Evolutionary conservation across 2,113 vertebrate genomes (phyloP).

Genomic region (Oncorhynchus tshawytscha): DNA sequence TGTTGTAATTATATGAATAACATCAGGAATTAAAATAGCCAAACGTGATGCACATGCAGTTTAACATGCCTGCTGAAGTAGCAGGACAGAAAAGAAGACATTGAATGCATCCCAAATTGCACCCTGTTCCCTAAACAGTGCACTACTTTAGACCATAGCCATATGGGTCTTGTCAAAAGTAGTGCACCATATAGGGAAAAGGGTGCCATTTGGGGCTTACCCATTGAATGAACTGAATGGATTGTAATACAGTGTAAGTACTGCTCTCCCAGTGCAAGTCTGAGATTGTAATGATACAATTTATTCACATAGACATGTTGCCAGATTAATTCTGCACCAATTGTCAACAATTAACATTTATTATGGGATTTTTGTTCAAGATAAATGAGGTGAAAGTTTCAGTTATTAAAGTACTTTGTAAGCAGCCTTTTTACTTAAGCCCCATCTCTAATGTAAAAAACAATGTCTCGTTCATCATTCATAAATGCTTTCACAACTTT

Average conservation of each 20-base stretch:
- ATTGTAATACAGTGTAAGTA: constrained; percentile 53
- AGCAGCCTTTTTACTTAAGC: constrained; percentile 43
- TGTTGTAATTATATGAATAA: constrained; percentile 19
- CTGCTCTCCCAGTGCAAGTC: constrained; percentile 38
- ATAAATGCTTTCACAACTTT: constrained; percentile 36
- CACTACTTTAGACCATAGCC: too few species aligned
- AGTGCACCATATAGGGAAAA: background rate
- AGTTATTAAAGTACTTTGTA: constrained; percentile 38
- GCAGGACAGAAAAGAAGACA: constrained; percentile 35
- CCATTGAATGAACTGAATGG: constrained; percentile 58
- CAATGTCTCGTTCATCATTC: constrained; percentile 56
- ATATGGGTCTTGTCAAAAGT: too few species aligned
- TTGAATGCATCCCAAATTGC: too few species aligned
- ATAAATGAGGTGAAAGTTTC: constrained; percentile 55
- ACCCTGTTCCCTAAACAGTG: too few species aligned
- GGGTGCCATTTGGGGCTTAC: constrained; percentile 32
- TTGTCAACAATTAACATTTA: constrained; percentile 61
- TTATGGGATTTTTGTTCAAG: constrained; percentile 36
- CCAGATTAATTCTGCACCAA: constrained; percentile 66
- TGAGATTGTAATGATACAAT: constrained; percentile 55
- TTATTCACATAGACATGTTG: constrained; percentile 57
- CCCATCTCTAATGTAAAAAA: constrained; percentile 31
- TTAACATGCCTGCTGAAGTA: constrained; percentile 29
- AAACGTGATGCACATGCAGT: constrained; percentile 41
- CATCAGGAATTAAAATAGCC: background rate